phyloP scores from a whole-genome alignment of 2,113 vertebrate species.

The Oncorhynchus gorbuscha region DNA sequence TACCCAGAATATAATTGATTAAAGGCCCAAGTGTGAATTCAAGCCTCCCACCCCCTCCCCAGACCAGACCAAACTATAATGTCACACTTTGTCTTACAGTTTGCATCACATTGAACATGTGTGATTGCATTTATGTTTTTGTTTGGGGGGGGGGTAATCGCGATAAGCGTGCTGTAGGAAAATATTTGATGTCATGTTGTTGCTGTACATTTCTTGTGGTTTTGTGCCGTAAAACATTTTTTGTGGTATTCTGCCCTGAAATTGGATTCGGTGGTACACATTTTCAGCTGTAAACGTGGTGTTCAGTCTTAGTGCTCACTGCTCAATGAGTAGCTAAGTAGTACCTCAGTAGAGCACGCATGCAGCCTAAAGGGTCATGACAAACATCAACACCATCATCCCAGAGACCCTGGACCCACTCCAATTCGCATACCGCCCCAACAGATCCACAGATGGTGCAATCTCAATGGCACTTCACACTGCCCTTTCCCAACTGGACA shows the following conservation, averaged over 20 bases:
- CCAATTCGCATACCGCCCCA: no score
- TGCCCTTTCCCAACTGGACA: no score
- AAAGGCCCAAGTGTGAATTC: conserved; percentile 15
- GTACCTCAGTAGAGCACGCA: not conserved
- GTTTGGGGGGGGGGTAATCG: not conserved
- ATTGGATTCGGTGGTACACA: conserved; percentile 3
- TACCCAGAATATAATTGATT: not conserved
- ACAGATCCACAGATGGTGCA: no score
- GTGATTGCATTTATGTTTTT: not conserved
- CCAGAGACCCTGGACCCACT: no score
- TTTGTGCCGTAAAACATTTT: not conserved
- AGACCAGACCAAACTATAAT: conserved; percentile 16
- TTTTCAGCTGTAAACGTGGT: not conserved
- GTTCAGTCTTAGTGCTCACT: no score
- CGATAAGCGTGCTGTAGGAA: not conserved
- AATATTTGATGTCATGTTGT: conserved; percentile 14
- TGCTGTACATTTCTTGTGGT: conserved; percentile 10
- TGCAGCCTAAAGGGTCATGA: not conserved
- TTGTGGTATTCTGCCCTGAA: not conserved
- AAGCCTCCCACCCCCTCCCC: not conserved
- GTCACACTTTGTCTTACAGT: conserved; percentile 24
- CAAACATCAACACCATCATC: no score
- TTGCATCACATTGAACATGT: conserved; percentile 14
- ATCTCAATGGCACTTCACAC: no score
- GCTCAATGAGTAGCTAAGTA: not conserved